Conservation (phyloP, 2,113 vertebrate species). For the Brachyhypopomus gauderio region DNA sequence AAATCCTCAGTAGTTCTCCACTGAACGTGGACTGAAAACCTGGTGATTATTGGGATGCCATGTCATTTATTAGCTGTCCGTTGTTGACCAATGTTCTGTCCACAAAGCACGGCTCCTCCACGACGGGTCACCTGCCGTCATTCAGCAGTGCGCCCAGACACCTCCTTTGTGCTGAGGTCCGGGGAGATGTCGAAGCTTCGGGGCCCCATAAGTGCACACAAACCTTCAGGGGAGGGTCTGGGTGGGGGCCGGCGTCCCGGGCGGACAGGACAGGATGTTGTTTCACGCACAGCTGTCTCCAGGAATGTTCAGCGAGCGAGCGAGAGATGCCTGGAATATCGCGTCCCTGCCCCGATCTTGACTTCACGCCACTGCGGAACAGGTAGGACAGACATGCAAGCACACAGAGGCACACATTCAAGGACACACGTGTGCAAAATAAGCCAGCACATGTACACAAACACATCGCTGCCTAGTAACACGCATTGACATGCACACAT, state of each 20-base stretch:
- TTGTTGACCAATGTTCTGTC: not conserved
- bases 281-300: conserved; percentile 43
- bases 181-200: too few relatives aligned
- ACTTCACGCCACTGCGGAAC: conserved; percentile 1
- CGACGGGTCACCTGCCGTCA: not conserved
- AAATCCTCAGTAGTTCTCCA: not conserved
- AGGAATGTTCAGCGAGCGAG: conserved; percentile 43
- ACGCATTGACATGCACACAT: not conserved
- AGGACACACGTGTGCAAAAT: not conserved
- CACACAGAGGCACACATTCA: not conserved
- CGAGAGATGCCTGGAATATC: conserved; percentile 37
- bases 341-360: not conserved
- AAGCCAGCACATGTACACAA: not conserved
- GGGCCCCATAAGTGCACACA: too few relatives aligned
- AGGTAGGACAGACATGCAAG: conserved; percentile 30
- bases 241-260: too few relatives aligned
- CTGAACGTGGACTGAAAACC: conserved; percentile 13
- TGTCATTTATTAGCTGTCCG: not conserved
- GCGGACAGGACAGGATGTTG: conserved; percentile 41
- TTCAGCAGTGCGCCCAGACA: too few relatives aligned
- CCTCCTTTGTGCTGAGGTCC: too few relatives aligned
- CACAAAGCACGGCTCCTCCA: not conserved
- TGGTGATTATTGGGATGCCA: not conserved
- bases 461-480: not conserved
- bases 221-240: too few relatives aligned